Conservation (phyloP, 1,140 invertebrate species). For the Heliothis virescens region DNA sequence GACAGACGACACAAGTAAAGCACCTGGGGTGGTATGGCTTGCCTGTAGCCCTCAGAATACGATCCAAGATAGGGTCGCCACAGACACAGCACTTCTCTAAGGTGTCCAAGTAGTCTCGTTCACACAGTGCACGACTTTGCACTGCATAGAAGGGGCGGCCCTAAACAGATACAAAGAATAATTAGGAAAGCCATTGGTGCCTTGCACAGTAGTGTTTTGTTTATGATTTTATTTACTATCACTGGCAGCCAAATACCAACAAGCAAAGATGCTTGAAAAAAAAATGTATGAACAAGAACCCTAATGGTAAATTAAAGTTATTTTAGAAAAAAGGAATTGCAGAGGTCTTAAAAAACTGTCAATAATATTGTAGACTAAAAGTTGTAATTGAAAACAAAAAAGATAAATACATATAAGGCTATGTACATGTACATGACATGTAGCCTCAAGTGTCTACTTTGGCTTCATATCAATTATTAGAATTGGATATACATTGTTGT, state of each 20-base stretch:
- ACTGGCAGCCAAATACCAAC: no score
- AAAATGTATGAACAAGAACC: no score
- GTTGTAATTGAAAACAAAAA: no score
- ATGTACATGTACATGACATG: no score
- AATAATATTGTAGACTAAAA: no score
- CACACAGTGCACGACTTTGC: constrained; percentile 97
- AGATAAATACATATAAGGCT: no score
- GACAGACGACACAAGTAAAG: constrained; percentile 98
- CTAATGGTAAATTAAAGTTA: no score
- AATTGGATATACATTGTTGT: not conserved
- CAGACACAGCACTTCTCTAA: constrained; percentile 99
- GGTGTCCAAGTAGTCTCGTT: constrained; percentile 97
- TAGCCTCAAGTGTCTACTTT: not conserved
- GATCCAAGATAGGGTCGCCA: constrained; percentile 95
- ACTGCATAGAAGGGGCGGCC: constrained; percentile 98
- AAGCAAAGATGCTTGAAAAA: no score
- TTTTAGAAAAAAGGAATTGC: no score
- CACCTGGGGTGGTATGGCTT: constrained; percentile 99
- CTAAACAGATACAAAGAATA: constrained; percentile 61
- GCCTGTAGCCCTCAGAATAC: constrained; percentile 97
- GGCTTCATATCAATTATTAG: not conserved
- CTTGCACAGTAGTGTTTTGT: not conserved
- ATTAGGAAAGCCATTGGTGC: not conserved
- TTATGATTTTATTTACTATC: no score
- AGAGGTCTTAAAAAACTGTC: no score